Evolutionary conservation across 2,888 invertebrate genomes (phyloP).

Genomic region (Meteorus cinctellus): DNA sequence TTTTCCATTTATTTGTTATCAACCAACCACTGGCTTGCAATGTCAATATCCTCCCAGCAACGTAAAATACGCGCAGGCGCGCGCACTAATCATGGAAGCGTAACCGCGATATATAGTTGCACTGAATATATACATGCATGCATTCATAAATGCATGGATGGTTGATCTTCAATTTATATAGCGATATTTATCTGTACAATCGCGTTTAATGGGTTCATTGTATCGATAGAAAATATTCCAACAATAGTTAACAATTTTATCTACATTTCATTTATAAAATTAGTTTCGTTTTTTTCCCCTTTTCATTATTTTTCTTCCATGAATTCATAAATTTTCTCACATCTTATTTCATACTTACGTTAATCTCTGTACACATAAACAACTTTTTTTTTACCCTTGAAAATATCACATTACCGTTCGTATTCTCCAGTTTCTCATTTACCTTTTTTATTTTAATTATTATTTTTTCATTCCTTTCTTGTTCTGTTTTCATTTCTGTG

Average conservation of each 20-base stretch:
- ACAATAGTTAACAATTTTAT: not conserved
- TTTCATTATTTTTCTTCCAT: not conserved
- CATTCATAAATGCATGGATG: conserved; percentile 5
- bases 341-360: not conserved
- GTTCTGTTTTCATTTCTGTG: not conserved
- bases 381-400: conserved; percentile 1
- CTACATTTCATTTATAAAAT: not conserved
- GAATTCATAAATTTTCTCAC: not conserved
- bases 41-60: conserved; percentile 7
- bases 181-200: not conserved
- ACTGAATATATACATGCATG: not conserved
- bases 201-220: not conserved
- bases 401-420: not conserved
- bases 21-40: conserved; percentile 1
- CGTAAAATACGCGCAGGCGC: conserved; percentile 7
- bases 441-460: not conserved
- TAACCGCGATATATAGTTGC: conserved; percentile 9
- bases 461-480: not conserved
- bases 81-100: conserved; percentile 9
- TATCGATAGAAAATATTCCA: not conserved
- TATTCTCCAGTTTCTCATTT: not conserved
- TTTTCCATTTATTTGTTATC: not conserved
- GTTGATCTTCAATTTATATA: not conserved
- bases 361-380: not conserved
- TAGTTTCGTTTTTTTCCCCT: not conserved